These are phyloP conservation scores for Escarpia spicata DNA, from an alignment of 2,888 invertebrate genomes.

Conservation along the genomic window DNA sequence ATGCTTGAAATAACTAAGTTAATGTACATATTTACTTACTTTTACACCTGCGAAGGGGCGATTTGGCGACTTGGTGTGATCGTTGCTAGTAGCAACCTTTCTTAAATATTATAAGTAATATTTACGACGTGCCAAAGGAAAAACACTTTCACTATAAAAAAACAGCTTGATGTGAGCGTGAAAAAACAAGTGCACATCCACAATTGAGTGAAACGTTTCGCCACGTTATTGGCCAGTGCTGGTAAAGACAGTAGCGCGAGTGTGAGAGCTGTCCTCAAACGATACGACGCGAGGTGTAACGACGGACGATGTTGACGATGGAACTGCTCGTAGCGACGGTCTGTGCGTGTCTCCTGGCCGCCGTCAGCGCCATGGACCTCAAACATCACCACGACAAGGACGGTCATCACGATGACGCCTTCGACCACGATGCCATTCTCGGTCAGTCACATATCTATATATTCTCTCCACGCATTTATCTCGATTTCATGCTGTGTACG, in stretches of 20 bases:
- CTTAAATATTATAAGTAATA: not conserved
- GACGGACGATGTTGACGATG: not conserved
- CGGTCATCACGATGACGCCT: constrained; percentile 84
- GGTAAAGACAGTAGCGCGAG: not conserved
- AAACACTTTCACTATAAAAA: not conserved
- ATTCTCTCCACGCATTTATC: not conserved
- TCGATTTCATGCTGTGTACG: not conserved
- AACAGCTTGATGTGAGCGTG: not conserved
- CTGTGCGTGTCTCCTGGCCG: not conserved
- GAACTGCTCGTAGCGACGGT: not conserved
- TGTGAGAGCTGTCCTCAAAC: not conserved
- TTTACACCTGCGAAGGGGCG: not conserved
- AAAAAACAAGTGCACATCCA: not conserved
- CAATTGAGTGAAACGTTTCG: not conserved
- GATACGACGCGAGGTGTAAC: not conserved
- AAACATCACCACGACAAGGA: not conserved
- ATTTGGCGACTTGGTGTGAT: not conserved
- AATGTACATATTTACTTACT: not conserved
- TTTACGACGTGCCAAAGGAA: not conserved
- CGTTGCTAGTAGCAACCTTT: not conserved
- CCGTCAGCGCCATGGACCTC: not conserved
- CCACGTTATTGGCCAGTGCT: not conserved
- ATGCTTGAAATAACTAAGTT: not conserved
- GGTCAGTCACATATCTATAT: constrained; percentile 69
- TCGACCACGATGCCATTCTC: constrained; percentile 94